Evolutionary conservation across 2,113 vertebrate genomes (phyloP).

Genomic region (Brachirus orientalis): DNA sequence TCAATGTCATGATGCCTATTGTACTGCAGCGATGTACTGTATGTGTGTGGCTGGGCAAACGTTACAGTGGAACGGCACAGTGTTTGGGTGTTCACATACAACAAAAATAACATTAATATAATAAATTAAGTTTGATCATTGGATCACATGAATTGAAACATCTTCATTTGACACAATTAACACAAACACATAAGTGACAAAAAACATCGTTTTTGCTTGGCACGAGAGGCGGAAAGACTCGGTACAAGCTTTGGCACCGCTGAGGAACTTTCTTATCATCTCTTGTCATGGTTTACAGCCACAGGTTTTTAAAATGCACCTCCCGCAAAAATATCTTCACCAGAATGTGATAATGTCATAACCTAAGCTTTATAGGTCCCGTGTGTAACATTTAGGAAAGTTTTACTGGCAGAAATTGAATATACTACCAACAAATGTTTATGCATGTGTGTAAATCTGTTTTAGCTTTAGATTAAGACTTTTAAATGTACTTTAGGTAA

Average conservation of each 20-base stretch:
- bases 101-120: conserved; percentile 17
- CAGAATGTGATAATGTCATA: not conserved
- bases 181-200: conserved; percentile 30
- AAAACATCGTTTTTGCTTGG: conserved; percentile 54
- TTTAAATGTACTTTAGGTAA: too few species aligned
- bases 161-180: conserved; percentile 50
- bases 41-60: not conserved
- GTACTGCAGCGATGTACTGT: too few species aligned
- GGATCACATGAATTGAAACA: conserved; percentile 52
- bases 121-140: conserved; percentile 70
- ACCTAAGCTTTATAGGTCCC: not conserved
- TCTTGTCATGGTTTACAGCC: conserved; percentile 31
- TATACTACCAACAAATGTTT: too few species aligned
- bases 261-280: conserved; percentile 18
- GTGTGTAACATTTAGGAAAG: too few species aligned
- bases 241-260: conserved; percentile 66
- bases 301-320: conserved; percentile 22
- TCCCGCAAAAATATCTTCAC: conserved; percentile 27
- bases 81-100: conserved; percentile 53
- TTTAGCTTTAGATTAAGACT: too few species aligned
- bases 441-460: too few species aligned
- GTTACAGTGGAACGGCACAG: conserved; percentile 44
- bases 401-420: too few species aligned
- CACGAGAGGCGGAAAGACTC: conserved; percentile 56
- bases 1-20: too few species aligned